phyloP scores from a whole-genome alignment of 2,113 vertebrate species.

The Salvator merianae region DNA sequence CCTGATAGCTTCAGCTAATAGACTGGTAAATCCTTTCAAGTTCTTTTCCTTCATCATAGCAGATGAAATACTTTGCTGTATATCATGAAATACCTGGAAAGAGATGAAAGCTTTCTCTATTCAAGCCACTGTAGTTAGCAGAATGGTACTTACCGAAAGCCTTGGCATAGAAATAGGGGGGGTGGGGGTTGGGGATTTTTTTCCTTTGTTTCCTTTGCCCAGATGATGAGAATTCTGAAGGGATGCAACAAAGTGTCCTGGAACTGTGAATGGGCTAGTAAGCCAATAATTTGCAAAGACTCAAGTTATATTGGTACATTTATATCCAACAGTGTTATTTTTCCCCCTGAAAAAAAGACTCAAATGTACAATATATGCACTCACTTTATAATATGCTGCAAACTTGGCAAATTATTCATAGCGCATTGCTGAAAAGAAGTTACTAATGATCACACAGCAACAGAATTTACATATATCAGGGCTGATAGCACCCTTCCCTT shows the following conservation, averaged over 20 bases:
- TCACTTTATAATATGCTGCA: too few species aligned
- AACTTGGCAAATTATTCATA: too few species aligned
- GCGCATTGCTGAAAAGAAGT: too few species aligned
- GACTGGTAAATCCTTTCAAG: constrained; percentile 20
- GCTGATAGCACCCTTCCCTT: too few species aligned
- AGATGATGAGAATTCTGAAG: constrained; percentile 22
- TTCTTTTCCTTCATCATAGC: constrained; percentile 14
- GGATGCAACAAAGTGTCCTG: not conserved
- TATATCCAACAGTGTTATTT: not conserved
- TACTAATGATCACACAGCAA: too few species aligned
- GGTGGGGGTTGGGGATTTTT: constrained; percentile 19
- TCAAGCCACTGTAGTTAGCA: constrained; percentile 4
- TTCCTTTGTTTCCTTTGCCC: too few species aligned
- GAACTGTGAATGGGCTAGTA: not conserved
- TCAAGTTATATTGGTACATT: not conserved
- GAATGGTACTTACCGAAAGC: constrained; percentile 23
- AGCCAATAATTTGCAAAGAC: not conserved
- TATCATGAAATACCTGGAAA: constrained; percentile 41
- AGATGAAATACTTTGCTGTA: constrained; percentile 38
- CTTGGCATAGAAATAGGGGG: constrained; percentile 15
- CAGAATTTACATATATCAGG: too few species aligned
- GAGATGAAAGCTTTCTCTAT: constrained; percentile 18
- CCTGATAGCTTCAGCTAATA: not conserved
- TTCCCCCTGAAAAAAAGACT: too few species aligned
- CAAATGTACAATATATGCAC: too few species aligned